phyloP scores from a whole-genome alignment of 2,888 invertebrate genomes.

The Drosophila demipolita region DNA sequence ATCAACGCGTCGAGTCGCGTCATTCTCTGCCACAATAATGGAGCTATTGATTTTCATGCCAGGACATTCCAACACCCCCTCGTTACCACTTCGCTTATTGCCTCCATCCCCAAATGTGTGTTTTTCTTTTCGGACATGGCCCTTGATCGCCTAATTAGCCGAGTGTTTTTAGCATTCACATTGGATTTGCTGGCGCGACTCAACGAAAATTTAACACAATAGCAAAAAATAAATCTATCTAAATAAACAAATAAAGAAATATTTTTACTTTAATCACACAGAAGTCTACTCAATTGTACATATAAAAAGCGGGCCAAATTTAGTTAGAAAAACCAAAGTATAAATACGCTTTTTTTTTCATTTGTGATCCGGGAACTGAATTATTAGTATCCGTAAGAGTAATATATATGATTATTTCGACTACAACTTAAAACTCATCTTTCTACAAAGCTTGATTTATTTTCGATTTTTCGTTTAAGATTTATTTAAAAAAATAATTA shows the following conservation, averaged over 20 bases:
- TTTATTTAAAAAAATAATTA: too few species aligned
- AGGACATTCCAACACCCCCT: background rate
- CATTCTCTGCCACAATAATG: conserved; percentile 56
- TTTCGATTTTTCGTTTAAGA: too few species aligned
- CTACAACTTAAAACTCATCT: too few species aligned
- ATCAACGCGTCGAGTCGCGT: conserved; percentile 63
- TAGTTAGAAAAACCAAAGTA: background rate
- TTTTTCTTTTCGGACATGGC: conserved; percentile 26
- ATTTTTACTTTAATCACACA: background rate
- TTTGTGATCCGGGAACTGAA: too few species aligned
- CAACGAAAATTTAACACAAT: conserved; percentile 1
- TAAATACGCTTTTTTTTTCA: background rate
- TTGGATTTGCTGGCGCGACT: conserved; percentile 20
- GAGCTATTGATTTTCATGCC: conserved; percentile 71
- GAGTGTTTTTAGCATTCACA: conserved; percentile 28
- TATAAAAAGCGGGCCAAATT: background rate
- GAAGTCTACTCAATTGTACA: background rate
- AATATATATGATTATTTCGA: too few species aligned
- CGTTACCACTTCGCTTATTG: background rate
- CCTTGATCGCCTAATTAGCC: conserved; percentile 70
- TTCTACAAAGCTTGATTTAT: too few species aligned
- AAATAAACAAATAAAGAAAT: conserved; percentile 4
- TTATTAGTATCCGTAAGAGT: too few species aligned
- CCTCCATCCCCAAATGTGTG: conserved; percentile 49
- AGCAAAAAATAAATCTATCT: background rate